Evolutionary conservation across 2,888 invertebrate genomes (phyloP).

Genomic region (Chrysomela aeneicollis): DNA sequence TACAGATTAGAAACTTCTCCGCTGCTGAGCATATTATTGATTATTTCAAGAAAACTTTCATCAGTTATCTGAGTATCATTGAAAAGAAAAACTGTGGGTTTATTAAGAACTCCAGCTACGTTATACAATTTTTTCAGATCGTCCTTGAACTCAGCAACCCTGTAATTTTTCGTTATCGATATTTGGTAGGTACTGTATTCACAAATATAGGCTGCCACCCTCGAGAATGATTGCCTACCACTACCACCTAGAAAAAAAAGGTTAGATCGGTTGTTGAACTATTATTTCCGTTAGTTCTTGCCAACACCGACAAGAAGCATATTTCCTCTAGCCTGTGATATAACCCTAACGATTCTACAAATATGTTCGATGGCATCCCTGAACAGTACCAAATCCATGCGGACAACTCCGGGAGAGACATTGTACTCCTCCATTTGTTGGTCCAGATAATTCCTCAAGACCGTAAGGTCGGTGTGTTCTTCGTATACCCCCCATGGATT

Average conservation of each 20-base stretch:
- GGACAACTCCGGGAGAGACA: conserved; percentile 76
- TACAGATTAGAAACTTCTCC: conserved; percentile 90
- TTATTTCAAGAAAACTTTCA: conserved; percentile 85
- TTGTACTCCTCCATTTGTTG: conserved; percentile 80
- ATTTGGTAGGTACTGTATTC: conserved; percentile 82
- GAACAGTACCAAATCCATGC: conserved; percentile 85
- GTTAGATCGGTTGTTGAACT: background rate
- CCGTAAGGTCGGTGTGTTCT: conserved; percentile 65
- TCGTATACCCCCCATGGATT: conserved; percentile 82
- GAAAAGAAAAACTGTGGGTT: conserved; percentile 82
- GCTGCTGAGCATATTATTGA: conserved; percentile 87
- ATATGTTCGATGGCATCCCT: conserved; percentile 88
- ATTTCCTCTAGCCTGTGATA: conserved; percentile 85
- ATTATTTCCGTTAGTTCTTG: conserved; percentile 11
- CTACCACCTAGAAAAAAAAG: conserved; percentile 72
- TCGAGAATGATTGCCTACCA: conserved; percentile 81
- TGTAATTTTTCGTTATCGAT: conserved; percentile 81
- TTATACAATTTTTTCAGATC: conserved; percentile 81
- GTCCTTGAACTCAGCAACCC: conserved; percentile 78
- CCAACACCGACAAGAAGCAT: conserved; percentile 64
- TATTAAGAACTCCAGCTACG: conserved; percentile 77
- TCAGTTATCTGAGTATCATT: conserved; percentile 86
- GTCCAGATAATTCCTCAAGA: conserved; percentile 66
- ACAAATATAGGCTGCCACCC: conserved; percentile 81
- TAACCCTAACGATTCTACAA: conserved; percentile 80